Percentiles rank a stretch among this genome's conserved stretches.
These are phyloP conservation scores for Macrosiphum euphorbiae DNA, from an alignment of 2,888 invertebrate species.

Conservation along the genomic window DNA sequence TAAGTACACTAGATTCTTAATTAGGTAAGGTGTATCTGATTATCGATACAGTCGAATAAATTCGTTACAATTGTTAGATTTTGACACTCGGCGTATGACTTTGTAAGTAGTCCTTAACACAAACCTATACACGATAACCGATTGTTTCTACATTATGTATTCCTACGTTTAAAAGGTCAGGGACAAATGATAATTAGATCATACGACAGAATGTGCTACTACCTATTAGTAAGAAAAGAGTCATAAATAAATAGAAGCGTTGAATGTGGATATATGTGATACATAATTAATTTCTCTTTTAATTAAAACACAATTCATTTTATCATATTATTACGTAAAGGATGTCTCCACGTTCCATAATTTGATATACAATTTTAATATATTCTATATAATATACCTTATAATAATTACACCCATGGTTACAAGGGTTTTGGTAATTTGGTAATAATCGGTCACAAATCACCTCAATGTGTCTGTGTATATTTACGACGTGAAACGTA, in stretches of 20 bases:
- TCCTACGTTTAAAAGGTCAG: constrained; percentile 45
- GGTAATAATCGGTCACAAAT: background rate
- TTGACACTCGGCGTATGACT: background rate
- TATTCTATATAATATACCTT: background rate
- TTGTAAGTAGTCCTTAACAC: constrained; percentile 20
- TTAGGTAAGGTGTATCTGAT: constrained; percentile 38
- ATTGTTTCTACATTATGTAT: constrained; percentile 38
- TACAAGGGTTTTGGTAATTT: no score
- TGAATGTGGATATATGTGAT: background rate
- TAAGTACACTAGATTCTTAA: background rate
- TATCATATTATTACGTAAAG: background rate
- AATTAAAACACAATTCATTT: constrained; percentile 1
- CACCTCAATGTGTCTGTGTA: background rate
- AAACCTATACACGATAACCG: background rate
- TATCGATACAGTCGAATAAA: constrained; percentile 53
- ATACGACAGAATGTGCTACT: background rate
- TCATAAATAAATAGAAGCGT: background rate
- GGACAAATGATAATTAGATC: constrained; percentile 50
- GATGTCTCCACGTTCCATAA: background rate
- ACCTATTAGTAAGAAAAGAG: background rate
- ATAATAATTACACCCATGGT: background rate
- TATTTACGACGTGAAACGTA: background rate
- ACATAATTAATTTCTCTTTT: constrained; percentile 27
- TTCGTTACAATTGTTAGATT: constrained; percentile 17
- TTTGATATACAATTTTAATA: background rate